Base-by-base conservation (phyloP, 2,888 invertebrate species). In the Melikaiella ostensackeni region DNA sequence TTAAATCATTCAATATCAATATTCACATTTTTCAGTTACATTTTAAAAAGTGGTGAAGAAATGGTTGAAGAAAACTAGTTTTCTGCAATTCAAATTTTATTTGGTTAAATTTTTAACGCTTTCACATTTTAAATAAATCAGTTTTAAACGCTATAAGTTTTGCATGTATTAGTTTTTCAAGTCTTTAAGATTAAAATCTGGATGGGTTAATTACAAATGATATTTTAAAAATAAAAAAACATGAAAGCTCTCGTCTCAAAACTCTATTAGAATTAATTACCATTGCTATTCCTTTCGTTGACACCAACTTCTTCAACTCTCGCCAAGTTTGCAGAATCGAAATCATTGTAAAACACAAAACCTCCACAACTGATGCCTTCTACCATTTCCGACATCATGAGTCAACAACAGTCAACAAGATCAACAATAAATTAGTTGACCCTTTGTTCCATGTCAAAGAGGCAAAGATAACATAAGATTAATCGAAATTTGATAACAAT, bases 281-380 rank as follows among this genome's bases (percentile, higher is more conserved):
- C 90, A 82, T 88, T 86, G 9, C 88, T 85, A 63, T 79, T 66
- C 30, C 83, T 78, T 59, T 86, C 86, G 35, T 59, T 38, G 24
- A 76, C 35, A 35, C 93, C 89, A 92, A 95, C 95, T 87, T 94
- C 93, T 91, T 97, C 97, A 75, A 97, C 97, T 92, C 94, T 94
- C 76, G 95, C 95, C 86, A 98, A 93, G 92, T 98, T 98, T 79
- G 97, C 97, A 62, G 97, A 98, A 92, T 98, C 98, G 93, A 98
- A 97, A 91, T 96, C 95, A 86, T 97, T 96, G 86, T 95, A 95
- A 92, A 98, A 97, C 86, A 94, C 93, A 92, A 97, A 96, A 86
- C 95, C 96, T 86, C 94, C 96, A 90, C 95, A 94, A 88, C 93
- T 93, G 85, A 95, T 91, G 83, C 91, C 92, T 78, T 93, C 93